Base-by-base conservation (phyloP, 2,888 invertebrate species). In the Torymus aiolomorphi region DNA sequence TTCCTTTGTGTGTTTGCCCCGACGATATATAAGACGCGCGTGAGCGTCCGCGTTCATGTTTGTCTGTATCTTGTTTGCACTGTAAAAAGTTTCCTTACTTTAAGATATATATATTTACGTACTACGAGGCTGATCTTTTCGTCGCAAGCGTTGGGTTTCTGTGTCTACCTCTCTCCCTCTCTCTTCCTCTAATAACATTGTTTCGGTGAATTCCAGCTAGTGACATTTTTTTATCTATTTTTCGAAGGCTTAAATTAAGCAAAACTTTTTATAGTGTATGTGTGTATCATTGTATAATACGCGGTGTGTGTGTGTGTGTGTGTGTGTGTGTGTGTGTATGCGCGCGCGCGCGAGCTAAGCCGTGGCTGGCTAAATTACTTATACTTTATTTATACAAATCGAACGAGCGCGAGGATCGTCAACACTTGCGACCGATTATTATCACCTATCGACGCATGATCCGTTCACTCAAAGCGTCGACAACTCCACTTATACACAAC, bases 341-440 rank as follows among this genome's bases (percentile, higher is more conserved):
- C 8, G 10, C 16, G 14, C 56, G 14, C 56, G 57, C 13, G 51
- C 12, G 16, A 51, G 11, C 16, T 31, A 31, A 31, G 31, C 14
- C 14, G 57, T 42, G 16, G 24, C 13, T 49, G 56, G 24, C 31
- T 14, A 24, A n/a, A 16, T 61, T n/a, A 2, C 24, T 16, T 51
- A 20, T 56, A 14, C n/a, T 54, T 16, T 66, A 14, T 74, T 63
- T 76, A 16, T 31, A 71, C 49, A 16, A 78, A 54, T 12, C 69
- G 57, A 31, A 79, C 69, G 63, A 63, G 62, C 42, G 69, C 65
- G 65, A 74, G n/a, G 70, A 70, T 63, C 20, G 14, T 31, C 31
- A 31, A 31, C 31, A 31, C 31, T 31, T 16, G 31, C 51, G 18
- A 20, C 20, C 72, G 49, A 54, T 31, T 61, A 51, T 52, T 24